Evolutionary conservation across 2,888 invertebrate species (phyloP).

Genomic region (Cantharis nigra): DNA sequence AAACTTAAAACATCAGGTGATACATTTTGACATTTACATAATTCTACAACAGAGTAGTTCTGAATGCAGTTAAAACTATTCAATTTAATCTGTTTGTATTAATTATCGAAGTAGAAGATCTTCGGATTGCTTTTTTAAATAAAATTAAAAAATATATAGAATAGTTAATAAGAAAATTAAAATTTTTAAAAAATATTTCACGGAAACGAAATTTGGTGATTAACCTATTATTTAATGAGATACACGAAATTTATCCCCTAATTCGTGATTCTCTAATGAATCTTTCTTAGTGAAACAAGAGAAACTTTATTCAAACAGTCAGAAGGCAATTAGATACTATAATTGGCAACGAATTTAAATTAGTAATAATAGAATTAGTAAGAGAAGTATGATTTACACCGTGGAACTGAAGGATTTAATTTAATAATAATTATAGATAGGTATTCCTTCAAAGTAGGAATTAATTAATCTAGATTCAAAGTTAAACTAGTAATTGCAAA

Average conservation of each 20-base stretch:
- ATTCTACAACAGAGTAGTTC: not conserved
- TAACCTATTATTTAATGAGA: not conserved
- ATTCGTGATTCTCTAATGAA: not conserved
- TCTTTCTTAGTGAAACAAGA: not conserved
- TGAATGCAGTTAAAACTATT: not conserved
- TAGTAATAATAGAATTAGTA: conserved; percentile 12
- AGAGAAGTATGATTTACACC: conserved; percentile 5
- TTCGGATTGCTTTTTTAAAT: not conserved
- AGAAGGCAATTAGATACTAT: conserved; percentile 14
- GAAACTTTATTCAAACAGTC: conserved; percentile 13
- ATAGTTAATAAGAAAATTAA: not conserved
- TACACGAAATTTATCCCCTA: not conserved
- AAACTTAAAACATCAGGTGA: too few relatives aligned
- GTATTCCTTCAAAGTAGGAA: conserved; percentile 7
- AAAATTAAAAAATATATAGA: not conserved
- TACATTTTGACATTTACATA: too few relatives aligned
- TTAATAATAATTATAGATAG: conserved; percentile 17
- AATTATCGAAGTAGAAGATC: not conserved
- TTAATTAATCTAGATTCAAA: conserved; percentile 15
- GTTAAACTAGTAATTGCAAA: not conserved
- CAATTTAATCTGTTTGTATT: not conserved
- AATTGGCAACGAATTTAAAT: conserved; percentile 18
- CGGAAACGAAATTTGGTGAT: not conserved
- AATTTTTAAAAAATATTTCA: not conserved
- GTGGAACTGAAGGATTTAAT: conserved; percentile 17